phyloP scores from a whole-genome alignment of 2,797 vertebrate species.

The Paguma larvata region DNA sequence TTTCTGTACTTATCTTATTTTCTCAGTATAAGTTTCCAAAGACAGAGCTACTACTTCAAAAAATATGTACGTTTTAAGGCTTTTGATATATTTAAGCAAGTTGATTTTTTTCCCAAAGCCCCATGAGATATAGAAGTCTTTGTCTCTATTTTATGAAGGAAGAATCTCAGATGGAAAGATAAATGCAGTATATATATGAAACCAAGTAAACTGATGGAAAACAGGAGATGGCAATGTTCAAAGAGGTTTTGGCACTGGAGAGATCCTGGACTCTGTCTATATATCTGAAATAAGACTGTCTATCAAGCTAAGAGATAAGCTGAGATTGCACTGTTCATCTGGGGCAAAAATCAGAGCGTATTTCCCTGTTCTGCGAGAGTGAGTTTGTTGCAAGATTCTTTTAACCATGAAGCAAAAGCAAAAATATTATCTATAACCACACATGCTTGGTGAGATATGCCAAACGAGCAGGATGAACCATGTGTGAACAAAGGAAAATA shows the following conservation, averaged over 20 bases:
- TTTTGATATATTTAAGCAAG: conserved; percentile 33
- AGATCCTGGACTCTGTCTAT: not conserved
- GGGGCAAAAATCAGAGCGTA: not conserved
- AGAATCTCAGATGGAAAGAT: not conserved
- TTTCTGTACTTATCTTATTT: conserved; percentile 15
- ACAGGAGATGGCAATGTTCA: not conserved
- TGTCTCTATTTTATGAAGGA: conserved; percentile 31
- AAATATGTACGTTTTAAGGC: not conserved
- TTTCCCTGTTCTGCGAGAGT: conserved; percentile 1
- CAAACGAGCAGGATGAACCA: not conserved
- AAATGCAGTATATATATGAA: not conserved
- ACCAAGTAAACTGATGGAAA: not conserved
- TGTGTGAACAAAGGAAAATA: not conserved
- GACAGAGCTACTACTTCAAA: not conserved
- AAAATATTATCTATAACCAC: not conserved
- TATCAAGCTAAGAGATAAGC: not conserved
- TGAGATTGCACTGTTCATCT: not conserved
- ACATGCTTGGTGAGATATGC: not conserved
- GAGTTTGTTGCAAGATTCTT: conserved; percentile 2
- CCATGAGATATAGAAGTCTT: not conserved
- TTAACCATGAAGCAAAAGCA: conserved; percentile 43
- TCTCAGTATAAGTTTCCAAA: conserved; percentile 40
- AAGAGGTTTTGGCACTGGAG: not conserved
- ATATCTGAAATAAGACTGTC: not conserved
- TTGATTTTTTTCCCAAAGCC: not conserved